Evolutionary conservation across 1,140 invertebrate genomes (phyloP).

Genomic region (Drosophila ambigua): DNA sequence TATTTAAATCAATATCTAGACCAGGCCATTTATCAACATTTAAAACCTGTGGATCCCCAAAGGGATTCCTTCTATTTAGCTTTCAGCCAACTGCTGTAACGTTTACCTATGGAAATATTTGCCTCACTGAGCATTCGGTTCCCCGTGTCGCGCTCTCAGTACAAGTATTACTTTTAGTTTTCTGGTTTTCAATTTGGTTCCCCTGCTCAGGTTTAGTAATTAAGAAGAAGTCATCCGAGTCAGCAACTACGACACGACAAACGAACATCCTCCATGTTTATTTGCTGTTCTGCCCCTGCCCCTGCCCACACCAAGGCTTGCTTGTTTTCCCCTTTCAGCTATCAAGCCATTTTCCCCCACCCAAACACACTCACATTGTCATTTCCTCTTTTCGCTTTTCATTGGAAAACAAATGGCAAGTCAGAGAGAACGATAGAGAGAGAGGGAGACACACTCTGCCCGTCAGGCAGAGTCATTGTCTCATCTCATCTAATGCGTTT

Average conservation of each 20-base stretch:
- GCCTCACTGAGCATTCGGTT: conserved; percentile 52
- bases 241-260: conserved; percentile 57
- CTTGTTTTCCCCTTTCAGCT: conserved; percentile 23
- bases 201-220: conserved; percentile 67
- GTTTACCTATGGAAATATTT: conserved; percentile 49
- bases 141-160: conserved; percentile 1
- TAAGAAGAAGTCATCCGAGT: conserved; percentile 81
- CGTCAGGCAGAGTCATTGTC: conserved; percentile 41
- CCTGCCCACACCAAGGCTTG: too few species aligned
- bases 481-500: conserved; percentile 77
- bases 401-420: conserved; percentile 78
- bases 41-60: too few species aligned
- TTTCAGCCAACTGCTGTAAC: neutral
- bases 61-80: too few species aligned
- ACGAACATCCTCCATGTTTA: conserved; percentile 40
- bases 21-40: too few species aligned
- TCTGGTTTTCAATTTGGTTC: conserved; percentile 37
- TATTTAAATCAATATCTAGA: too few species aligned
- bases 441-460: neutral
- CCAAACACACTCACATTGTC: conserved; percentile 39
- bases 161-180: conserved; percentile 20
- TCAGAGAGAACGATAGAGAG: conserved; percentile 17
- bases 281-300: conserved; percentile 15
- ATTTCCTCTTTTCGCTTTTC: conserved; percentile 79
- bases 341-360: conserved; percentile 16